Base-by-base conservation (phyloP, 1,140 invertebrate species). In the Drosophila prosaltans region DNA sequence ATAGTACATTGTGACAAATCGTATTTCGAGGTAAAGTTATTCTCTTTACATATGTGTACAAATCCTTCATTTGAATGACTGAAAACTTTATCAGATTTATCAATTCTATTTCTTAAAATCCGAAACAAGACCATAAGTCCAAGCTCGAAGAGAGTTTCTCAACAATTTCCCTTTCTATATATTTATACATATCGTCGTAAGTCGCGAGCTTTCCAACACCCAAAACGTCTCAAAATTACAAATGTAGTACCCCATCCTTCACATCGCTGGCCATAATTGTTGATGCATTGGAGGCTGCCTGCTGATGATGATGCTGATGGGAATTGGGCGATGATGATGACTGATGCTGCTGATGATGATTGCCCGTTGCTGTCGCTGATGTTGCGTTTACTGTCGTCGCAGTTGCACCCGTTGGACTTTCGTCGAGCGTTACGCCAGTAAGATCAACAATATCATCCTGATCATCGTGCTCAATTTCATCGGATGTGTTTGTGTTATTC, bases 401-500 rank as follows among this genome's bases (percentile, higher is more conserved):
- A 7, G 59, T 30, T 26, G 40, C 3, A 16, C 65, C 69, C 16
- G 74, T 89, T 8, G 84, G 82, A 67, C 88, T 88, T 54, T 92
- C 91, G 65, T 92, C 91, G 0, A 92, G 80, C 67, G 91, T 92
- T 3, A 91, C 81, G 3, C 91, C 91, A 3, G 96, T 97, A 39
- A 97, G 93, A 93, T 97, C 96, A 62, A 96, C 94, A 68, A 97
- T 96, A 86, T 94, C 94, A 83, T 94, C 94, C 81, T 94, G 93
- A 86, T 94, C 93, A 66, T 93, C 93, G 45, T 93, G 93, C 65
- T 95, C 94, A 58, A 95, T 94, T 74, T 95, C 93, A 81, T 94
- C 93, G 78, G 92, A 95, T 91, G 82, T 95, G 51, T 93, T 95
- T 16, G 94, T 94, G 24, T 94, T 93, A 24, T 93, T 94, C 41